These are phyloP conservation scores for Anas georgica DNA, from an alignment of 2,797 vertebrate genomes.

Conservation along the genomic window DNA sequence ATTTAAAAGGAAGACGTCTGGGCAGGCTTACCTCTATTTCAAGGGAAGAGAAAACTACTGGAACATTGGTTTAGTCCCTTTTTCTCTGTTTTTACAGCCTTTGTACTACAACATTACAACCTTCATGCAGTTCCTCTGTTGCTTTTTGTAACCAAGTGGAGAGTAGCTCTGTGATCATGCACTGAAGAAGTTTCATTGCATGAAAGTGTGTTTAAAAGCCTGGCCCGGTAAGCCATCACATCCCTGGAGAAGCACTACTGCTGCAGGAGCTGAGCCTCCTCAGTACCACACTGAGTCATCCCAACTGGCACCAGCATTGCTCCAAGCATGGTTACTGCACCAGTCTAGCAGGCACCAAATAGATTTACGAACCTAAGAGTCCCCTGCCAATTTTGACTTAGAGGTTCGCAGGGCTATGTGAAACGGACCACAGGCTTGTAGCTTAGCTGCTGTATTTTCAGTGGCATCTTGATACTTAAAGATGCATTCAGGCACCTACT, in stretches of 20 bases:
- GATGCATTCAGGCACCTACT: neutral
- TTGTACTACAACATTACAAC: conserved; percentile 32
- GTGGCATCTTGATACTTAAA: neutral
- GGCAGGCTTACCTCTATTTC: conserved; percentile 70
- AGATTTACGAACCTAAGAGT: neutral
- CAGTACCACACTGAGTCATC: neutral
- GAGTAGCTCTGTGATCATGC: neutral
- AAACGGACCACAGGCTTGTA: neutral
- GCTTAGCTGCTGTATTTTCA: neutral
- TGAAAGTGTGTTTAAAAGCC: neutral
- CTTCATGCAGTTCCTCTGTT: neutral
- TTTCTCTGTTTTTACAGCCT: conserved; percentile 51
- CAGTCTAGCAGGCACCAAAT: neutral
- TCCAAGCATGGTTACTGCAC: neutral
- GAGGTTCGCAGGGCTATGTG: neutral
- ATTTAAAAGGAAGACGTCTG: conserved; percentile 72
- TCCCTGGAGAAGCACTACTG: neutral
- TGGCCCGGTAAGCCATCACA: neutral
- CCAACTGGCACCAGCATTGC: neutral
- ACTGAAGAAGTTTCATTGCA: neutral
- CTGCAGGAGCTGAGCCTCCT: neutral
- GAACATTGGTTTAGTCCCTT: conserved; percentile 37
- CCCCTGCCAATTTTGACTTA: neutral
- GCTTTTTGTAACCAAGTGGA: conserved; percentile 11
- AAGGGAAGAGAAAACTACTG: conserved; percentile 59